Evolutionary conservation across 2,888 invertebrate genomes (phyloP).

Genomic region (Malachius bipustulatus): DNA sequence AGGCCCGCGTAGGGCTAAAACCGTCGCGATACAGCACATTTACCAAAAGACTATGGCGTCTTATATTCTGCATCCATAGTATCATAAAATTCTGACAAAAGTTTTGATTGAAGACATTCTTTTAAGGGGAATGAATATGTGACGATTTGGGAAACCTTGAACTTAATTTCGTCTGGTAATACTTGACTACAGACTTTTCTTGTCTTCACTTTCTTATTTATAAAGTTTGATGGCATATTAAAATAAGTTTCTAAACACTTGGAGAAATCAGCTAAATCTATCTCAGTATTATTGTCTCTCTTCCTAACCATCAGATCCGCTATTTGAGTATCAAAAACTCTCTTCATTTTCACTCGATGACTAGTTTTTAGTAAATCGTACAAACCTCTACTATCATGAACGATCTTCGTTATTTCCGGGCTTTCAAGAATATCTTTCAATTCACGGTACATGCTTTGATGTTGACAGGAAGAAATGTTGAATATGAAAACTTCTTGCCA

Average conservation of each 20-base stretch:
- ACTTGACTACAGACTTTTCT: slow-evolving; percentile 10
- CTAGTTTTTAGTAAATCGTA: slow-evolving; percentile 48
- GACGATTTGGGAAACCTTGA: slow-evolving; percentile 9
- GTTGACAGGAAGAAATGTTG: slow-evolving; percentile 8
- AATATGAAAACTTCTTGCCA: slow-evolving; percentile 13
- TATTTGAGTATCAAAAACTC: slow-evolving; percentile 48
- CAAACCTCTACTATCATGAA: slow-evolving; percentile 46
- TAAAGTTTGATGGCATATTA: slow-evolving; percentile 11
- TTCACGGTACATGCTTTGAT: slow-evolving; percentile 28
- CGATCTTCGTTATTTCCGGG: slow-evolving; percentile 42
- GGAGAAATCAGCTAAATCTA: slow-evolving; percentile 5
- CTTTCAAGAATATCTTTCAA: slow-evolving; percentile 39
- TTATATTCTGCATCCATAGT: too few species aligned
- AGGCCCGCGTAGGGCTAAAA: too few species aligned
- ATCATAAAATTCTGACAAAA: not conserved
- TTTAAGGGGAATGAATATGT: slow-evolving; percentile 10
- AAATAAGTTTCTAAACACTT: slow-evolving; percentile 12
- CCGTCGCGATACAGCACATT: too few species aligned
- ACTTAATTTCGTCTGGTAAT: slow-evolving; percentile 3
- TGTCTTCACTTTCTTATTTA: slow-evolving; percentile 12
- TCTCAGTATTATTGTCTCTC: slow-evolving; percentile 2
- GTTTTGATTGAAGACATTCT: slow-evolving; percentile 9
- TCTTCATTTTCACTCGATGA: slow-evolving; percentile 42
- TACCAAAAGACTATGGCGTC: too few species aligned
- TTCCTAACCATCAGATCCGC: slow-evolving; percentile 7